phyloP scores from a whole-genome alignment of 1,140 invertebrate species.

The Conus betulinus region DNA sequence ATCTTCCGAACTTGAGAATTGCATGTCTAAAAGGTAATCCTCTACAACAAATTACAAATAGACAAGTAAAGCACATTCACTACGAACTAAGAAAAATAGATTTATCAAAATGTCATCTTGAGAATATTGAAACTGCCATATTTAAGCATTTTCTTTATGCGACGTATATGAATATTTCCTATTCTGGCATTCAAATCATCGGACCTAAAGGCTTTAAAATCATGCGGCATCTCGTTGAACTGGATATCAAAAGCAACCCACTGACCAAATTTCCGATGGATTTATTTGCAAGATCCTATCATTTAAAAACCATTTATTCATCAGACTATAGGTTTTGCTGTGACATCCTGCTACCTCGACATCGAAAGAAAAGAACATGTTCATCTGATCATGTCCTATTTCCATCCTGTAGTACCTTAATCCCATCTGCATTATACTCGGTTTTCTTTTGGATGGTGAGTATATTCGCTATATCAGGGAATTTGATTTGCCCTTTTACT shows the following conservation, averaged over 20 bases:
- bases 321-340: slow-evolving; percentile 35
- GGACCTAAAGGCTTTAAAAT: neutral
- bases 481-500: slow-evolving; percentile 42
- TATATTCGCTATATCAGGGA: slow-evolving; percentile 43
- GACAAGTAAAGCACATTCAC: neutral
- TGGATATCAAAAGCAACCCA: neutral
- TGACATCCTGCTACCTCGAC: neutral
- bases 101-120: neutral
- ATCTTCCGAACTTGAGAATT: neutral
- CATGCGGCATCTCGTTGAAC: neutral
- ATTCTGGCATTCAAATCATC: neutral
- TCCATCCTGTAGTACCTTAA: slow-evolving; percentile 51
- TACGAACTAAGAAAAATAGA: neutral
- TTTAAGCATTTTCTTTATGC: slow-evolving; percentile 13
- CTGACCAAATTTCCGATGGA: neutral
- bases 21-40: neutral
- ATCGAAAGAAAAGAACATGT: slow-evolving; percentile 38
- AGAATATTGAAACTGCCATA: neutral
- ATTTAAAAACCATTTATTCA: slow-evolving; percentile 38
- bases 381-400: slow-evolving; percentile 38
- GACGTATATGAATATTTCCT: neutral
- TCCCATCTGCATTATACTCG: slow-evolving; percentile 33
- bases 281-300: slow-evolving; percentile 39
- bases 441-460: slow-evolving; percentile 49
- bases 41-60: neutral